Evolutionary conservation across 2,113 vertebrate genomes (phyloP).

Genomic region (Corvus hawaiiensis): DNA sequence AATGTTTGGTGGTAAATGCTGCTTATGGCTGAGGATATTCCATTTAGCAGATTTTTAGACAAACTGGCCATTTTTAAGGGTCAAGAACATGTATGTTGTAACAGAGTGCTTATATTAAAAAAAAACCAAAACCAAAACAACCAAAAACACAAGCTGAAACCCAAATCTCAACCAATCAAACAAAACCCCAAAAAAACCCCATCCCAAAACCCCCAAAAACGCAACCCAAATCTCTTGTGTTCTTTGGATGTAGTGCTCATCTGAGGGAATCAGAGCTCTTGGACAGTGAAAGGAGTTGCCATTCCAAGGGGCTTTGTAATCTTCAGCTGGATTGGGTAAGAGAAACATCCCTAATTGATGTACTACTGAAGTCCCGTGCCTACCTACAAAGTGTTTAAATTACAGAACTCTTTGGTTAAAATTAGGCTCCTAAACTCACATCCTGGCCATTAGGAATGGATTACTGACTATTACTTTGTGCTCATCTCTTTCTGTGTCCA

Average conservation of each 20-base stretch:
- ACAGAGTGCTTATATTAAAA: neutral
- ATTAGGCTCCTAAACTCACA: neutral
- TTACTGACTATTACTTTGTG: neutral
- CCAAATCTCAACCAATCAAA: neutral
- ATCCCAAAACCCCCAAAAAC: rapidly evolving
- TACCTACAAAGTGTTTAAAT: neutral
- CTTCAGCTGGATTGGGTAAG: neutral
- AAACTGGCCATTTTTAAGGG: neutral
- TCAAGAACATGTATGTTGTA: neutral
- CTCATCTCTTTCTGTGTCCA: neutral
- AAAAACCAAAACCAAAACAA: neutral
- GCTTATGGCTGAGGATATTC: neutral
- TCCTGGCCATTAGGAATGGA: neutral
- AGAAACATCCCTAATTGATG: neutral
- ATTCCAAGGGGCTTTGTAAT: neutral
- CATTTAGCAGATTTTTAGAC: neutral
- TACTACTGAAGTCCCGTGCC: neutral
- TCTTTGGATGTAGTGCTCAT: neutral
- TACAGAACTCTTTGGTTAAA: neutral
- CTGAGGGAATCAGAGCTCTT: neutral
- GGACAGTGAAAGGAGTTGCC: neutral
- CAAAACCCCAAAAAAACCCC: rapidly evolving
- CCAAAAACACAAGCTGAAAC: neutral
- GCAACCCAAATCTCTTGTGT: rapidly evolving
- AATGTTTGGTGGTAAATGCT: neutral